Percentiles rank a stretch among this genome's conserved stretches.
These are phyloP conservation scores for Timema cristinae DNA, from an alignment of 2,888 invertebrate genomes.

Conservation along the genomic window DNA sequence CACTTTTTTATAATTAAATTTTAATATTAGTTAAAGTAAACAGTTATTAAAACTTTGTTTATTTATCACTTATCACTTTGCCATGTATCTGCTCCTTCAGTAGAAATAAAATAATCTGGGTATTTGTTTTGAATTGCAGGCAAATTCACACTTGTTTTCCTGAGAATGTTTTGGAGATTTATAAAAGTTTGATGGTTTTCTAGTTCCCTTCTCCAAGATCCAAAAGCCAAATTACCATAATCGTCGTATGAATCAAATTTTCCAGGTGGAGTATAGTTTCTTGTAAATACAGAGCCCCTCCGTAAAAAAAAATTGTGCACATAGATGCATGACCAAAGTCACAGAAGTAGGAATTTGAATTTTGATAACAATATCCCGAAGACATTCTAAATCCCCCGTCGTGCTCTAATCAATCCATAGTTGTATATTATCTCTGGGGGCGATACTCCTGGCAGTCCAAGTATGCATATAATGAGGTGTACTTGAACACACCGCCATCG, in stretches of 20 bases:
- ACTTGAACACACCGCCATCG: slow-evolving; percentile 34
- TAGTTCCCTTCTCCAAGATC: slow-evolving; percentile 1
- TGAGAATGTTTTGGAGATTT: slow-evolving; percentile 6
- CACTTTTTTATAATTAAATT: neutral
- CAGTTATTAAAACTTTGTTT: neutral
- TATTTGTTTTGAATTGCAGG: neutral
- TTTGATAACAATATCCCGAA: slow-evolving; percentile 5
- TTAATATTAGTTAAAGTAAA: neutral
- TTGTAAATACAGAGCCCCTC: neutral
- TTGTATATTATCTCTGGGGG: neutral
- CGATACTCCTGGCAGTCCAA: neutral
- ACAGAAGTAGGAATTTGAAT: neutral
- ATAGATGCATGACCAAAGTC: slow-evolving; percentile 2
- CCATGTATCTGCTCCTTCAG: slow-evolving; percentile 4
- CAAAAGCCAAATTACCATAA: neutral
- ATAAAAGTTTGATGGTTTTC: neutral
- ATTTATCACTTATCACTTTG: neutral
- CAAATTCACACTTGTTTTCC: neutral
- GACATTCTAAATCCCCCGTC: neutral
- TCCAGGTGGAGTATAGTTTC: neutral
- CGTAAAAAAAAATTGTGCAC: slow-evolving; percentile 6
- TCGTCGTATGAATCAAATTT: neutral
- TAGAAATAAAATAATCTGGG: slow-evolving; percentile 1
- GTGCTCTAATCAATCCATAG: neutral
- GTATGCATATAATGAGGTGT: slow-evolving; percentile 10